Evolutionary conservation across 2,797 vertebrate genomes (phyloP).

Genomic region (Eulemur mongoz): DNA sequence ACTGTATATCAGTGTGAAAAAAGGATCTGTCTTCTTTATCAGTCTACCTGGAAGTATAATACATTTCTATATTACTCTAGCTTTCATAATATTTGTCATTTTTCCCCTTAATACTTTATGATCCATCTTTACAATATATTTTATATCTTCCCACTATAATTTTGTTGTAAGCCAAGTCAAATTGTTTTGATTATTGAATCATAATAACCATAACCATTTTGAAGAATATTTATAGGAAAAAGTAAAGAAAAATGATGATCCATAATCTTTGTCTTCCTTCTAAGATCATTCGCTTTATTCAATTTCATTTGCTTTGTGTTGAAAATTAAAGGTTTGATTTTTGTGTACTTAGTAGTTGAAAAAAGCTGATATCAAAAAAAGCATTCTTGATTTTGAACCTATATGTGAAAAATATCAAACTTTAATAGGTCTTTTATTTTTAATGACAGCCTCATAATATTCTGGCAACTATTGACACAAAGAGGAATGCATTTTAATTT

Average conservation of each 20-base stretch:
- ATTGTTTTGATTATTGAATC: background rate
- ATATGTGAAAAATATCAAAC: background rate
- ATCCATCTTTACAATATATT: background rate
- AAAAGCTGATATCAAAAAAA: background rate
- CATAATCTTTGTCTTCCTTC: background rate
- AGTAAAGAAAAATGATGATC: background rate
- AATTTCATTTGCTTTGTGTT: background rate
- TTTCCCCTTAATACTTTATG: background rate
- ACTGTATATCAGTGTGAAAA: background rate
- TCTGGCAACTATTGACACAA: background rate
- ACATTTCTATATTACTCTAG: background rate
- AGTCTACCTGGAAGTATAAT: background rate
- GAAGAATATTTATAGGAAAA: background rate
- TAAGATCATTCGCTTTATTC: background rate
- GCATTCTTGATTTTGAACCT: background rate
- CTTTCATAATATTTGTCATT: background rate
- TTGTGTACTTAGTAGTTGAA: background rate
- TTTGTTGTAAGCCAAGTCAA: background rate
- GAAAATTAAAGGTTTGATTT: background rate
- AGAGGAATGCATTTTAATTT: background rate
- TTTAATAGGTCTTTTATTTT: background rate
- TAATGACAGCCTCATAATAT: background rate
- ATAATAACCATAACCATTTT: background rate
- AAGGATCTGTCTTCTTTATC: background rate
- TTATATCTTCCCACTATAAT: background rate